These are phyloP conservation scores for Chelon labrosus DNA, from an alignment of 2,797 vertebrate species.

Conservation along the genomic window DNA sequence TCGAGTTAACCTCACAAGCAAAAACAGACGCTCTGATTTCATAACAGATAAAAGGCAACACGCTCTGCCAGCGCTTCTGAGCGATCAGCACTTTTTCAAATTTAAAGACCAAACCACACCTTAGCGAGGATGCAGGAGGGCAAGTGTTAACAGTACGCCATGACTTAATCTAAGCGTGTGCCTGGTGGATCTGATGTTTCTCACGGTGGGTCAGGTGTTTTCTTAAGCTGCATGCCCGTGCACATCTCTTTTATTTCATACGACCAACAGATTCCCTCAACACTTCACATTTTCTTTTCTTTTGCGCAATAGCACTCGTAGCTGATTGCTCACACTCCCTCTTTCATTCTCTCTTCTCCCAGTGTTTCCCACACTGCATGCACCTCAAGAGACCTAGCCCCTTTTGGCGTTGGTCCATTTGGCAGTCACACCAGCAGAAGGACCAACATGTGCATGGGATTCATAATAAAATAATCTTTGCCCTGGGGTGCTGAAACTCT, in stretches of 20 bases:
- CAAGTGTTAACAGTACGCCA: slow-evolving; percentile 53
- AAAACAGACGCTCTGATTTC: slow-evolving; percentile 60
- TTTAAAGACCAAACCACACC: slow-evolving; percentile 42
- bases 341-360: slow-evolving; percentile 31
- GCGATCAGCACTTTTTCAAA: slow-evolving; percentile 38
- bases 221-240: slow-evolving; percentile 54
- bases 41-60: slow-evolving; percentile 46
- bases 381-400: slow-evolving; percentile 71
- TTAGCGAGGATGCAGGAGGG: slow-evolving; percentile 34
- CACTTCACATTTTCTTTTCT: slow-evolving; percentile 33
- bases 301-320: slow-evolving; percentile 59
- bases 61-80: slow-evolving; percentile 23
- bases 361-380: slow-evolving; percentile 74
- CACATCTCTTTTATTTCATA: slow-evolving; percentile 58
- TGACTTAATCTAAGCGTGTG: slow-evolving; percentile 59
- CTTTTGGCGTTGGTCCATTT: slow-evolving; percentile 73
- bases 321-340: slow-evolving; percentile 51
- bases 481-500: slow-evolving; percentile 82
- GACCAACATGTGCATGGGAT: slow-evolving; percentile 70
- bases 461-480: slow-evolving; percentile 81
- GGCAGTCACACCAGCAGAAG: slow-evolving; percentile 66
- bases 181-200: slow-evolving; percentile 60
- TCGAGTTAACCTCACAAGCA: slow-evolving; percentile 37
- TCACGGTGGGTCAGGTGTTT: slow-evolving; percentile 75
- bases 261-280: slow-evolving; percentile 39